Conservation (phyloP, 2,888 invertebrate genomes). For the Drosophila peninsularis region DNA sequence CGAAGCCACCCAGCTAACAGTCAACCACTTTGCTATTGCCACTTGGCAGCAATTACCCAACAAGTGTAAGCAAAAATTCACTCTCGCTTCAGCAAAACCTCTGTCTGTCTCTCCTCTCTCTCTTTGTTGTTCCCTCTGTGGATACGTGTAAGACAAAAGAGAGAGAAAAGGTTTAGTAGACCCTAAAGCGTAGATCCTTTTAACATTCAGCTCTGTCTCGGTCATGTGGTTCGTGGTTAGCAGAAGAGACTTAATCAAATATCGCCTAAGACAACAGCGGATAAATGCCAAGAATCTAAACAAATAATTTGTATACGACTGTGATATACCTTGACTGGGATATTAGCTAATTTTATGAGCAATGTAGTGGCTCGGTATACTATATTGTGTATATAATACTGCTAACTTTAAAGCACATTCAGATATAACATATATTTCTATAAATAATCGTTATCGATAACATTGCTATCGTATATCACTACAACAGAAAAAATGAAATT, state of each 20-base stretch:
- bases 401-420: too few species aligned
- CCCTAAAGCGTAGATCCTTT: conserved; percentile 16
- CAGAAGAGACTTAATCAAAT: background rate
- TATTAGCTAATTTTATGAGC: too few species aligned
- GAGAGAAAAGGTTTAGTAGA: conserved; percentile 14
- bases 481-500: too few species aligned
- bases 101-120: background rate
- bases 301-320: background rate
- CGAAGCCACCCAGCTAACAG: conserved; percentile 7
- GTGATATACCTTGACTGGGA: background rate
- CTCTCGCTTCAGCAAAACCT: conserved; percentile 28
- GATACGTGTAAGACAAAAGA: conserved; percentile 23
- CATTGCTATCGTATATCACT: background rate
- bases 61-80: conserved; percentile 76
- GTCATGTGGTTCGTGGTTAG: conserved; percentile 11
- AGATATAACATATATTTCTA: too few species aligned
- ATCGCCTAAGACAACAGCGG: background rate
- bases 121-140: background rate
- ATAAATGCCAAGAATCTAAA: background rate
- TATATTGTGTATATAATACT: too few species aligned
- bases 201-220: conserved; percentile 8
- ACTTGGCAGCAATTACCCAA: conserved; percentile 75
- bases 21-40: conserved; percentile 57
- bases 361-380: too few species aligned
- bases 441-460: conserved; percentile 2